These are phyloP conservation scores for Dolichallabes microphthalmus DNA, from an alignment of 2,113 vertebrate species.

Conservation along the genomic window DNA sequence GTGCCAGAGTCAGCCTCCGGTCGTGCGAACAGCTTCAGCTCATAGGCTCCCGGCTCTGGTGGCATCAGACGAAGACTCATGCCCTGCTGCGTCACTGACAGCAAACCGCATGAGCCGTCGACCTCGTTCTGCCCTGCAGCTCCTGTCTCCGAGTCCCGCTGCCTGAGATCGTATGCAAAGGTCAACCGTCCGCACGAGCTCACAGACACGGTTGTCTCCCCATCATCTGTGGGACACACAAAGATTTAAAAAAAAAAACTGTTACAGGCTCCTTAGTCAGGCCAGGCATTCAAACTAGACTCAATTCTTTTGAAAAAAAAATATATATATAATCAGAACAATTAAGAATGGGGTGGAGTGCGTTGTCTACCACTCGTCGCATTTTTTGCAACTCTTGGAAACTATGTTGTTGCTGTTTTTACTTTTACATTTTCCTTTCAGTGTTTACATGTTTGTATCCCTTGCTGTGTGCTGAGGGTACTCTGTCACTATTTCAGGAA, in stretches of 20 bases:
- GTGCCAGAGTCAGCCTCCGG: slow-evolving; percentile 49
- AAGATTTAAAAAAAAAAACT: slow-evolving; percentile 13
- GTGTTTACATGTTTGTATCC: slow-evolving; percentile 36
- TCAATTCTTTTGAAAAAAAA: not conserved
- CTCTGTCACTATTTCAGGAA: slow-evolving; percentile 42
- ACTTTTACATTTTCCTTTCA: slow-evolving; percentile 28
- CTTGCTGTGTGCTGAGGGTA: slow-evolving; percentile 28
- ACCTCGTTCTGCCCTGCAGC: slow-evolving; percentile 59
- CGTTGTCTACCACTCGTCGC: not conserved
- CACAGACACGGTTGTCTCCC: slow-evolving; percentile 72
- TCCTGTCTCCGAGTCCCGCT: slow-evolving; percentile 56
- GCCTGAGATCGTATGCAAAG: slow-evolving; percentile 76
- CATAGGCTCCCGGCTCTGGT: slow-evolving; percentile 65
- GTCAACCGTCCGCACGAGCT: slow-evolving; percentile 66
- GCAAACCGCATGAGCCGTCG: slow-evolving; percentile 64
- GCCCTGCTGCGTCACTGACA: slow-evolving; percentile 61
- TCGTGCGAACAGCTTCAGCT: slow-evolving; percentile 77
- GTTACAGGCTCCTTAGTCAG: not conserved
- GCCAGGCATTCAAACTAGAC: not conserved
- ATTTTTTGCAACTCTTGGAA: not conserved
- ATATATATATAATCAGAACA: not conserved
- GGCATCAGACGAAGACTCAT: slow-evolving; percentile 75
- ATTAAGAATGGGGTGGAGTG: not conserved
- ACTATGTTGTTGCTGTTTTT: slow-evolving; percentile 8
- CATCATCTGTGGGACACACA: slow-evolving; percentile 65